A percentile compares a stretch with the other conserved stretches of the same genome.
Evolutionary conservation across 2,797 vertebrate genomes (phyloP).

Genomic region (Halcyon badia): DNA sequence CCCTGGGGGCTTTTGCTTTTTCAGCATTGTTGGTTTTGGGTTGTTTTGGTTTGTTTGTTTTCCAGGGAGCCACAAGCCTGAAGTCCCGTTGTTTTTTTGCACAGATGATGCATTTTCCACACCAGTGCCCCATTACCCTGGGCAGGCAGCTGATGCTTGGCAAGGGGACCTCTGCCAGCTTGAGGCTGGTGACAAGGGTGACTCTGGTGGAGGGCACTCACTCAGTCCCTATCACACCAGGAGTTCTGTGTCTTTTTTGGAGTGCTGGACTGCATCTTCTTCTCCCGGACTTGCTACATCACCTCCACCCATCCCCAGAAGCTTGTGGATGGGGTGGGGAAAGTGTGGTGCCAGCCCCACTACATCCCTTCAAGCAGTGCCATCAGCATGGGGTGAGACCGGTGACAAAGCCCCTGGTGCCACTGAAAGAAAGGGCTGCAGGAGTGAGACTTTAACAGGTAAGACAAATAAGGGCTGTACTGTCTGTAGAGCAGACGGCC

Average conservation of each 20-base stretch:
- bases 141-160: not conserved
- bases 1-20: not conserved
- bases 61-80: not conserved
- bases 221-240: not conserved
- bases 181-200: not conserved
- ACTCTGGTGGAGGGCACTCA: not conserved
- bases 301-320: not conserved
- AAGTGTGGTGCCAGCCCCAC: not conserved
- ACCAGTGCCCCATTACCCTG: not conserved
- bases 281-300: not conserved
- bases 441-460: not conserved
- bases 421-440: not conserved
- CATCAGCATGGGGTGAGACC: not conserved
- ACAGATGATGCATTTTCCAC: constrained; percentile 13
- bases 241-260: not conserved
- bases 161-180: not conserved
- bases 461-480: not conserved
- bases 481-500: not conserved
- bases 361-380: not conserved
- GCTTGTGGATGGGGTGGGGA: rapidly evolving
- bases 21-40: not conserved
- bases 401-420: not conserved
- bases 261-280: not conserved
- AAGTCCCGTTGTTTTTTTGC: not conserved
- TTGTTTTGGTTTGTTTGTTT: too few relatives aligned